Evolutionary conservation across 2,113 vertebrate genomes (phyloP).

Genomic region (Hippocampus mohnikei): DNA sequence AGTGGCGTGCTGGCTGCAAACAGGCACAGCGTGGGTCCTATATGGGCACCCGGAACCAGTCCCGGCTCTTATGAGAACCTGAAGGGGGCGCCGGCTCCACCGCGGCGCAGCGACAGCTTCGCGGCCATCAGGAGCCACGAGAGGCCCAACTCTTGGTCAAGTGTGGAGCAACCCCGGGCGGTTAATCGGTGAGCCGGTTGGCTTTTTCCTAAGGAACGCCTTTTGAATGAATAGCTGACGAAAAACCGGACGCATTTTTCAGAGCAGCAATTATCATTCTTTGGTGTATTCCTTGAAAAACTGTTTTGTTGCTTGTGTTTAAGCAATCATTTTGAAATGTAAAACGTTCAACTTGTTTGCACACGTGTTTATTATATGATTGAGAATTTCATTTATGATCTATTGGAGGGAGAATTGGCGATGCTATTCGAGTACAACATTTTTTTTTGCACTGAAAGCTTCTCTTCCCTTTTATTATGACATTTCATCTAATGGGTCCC

Average conservation of each 20-base stretch:
- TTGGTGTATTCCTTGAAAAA: too few species aligned
- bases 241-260: neutral
- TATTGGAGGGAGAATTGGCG: too few species aligned
- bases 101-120: slow-evolving; percentile 88
- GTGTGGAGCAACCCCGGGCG: slow-evolving; percentile 77
- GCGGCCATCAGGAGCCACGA: slow-evolving; percentile 79
- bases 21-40: slow-evolving; percentile 65
- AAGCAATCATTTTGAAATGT: too few species aligned
- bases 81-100: slow-evolving; percentile 79
- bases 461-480: neutral
- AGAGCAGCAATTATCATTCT: too few species aligned
- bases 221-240: neutral
- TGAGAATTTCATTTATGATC: too few species aligned
- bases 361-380: too few species aligned
- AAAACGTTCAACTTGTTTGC: too few species aligned
- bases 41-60: slow-evolving; percentile 67
- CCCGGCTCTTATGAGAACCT: slow-evolving; percentile 71
- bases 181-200: slow-evolving; percentile 37
- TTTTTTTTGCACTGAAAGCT: neutral
- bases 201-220: neutral
- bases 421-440: too few species aligned
- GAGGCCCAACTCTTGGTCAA: slow-evolving; percentile 82
- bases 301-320: too few species aligned
- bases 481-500: neutral
- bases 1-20: slow-evolving; percentile 39